Percentiles rank a stretch among this genome's conserved stretches.
phyloP scores from a whole-genome alignment of 2,888 invertebrate genomes.

The Cantharis flavilabris region DNA sequence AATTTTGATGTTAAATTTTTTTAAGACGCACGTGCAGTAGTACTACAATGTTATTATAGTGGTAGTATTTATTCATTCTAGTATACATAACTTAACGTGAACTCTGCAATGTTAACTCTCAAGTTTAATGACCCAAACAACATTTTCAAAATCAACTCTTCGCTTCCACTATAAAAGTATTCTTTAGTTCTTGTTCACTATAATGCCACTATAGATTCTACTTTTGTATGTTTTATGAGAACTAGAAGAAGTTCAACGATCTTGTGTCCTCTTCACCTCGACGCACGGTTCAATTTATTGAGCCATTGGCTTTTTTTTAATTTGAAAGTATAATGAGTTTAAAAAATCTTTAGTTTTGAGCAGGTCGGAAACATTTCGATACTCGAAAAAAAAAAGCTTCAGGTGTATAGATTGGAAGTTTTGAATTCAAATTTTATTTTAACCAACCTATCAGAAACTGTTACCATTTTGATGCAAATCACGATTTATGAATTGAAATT shows the following conservation, averaged over 20 bases:
- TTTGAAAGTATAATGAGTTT: background rate
- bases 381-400: background rate
- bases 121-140: constrained; percentile 3
- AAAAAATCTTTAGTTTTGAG: background rate
- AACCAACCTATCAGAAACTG: background rate
- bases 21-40: background rate
- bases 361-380: background rate
- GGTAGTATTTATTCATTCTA: constrained; percentile 3
- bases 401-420: no score
- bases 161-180: background rate
- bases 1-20: background rate
- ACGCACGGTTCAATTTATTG: background rate
- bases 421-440: background rate
- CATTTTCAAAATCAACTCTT: background rate
- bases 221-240: background rate
- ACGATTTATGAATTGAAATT: background rate
- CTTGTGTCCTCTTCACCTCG: background rate
- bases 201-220: background rate
- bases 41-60: background rate
- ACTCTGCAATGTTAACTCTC: background rate
- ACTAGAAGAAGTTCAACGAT: constrained; percentile 4
- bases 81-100: background rate
- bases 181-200: background rate
- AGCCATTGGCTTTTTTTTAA: background rate
- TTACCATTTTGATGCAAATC: background rate